These are phyloP conservation scores for Hydrotaea cyrtoneurina DNA, from an alignment of 2,888 invertebrate species.

Conservation along the genomic window DNA sequence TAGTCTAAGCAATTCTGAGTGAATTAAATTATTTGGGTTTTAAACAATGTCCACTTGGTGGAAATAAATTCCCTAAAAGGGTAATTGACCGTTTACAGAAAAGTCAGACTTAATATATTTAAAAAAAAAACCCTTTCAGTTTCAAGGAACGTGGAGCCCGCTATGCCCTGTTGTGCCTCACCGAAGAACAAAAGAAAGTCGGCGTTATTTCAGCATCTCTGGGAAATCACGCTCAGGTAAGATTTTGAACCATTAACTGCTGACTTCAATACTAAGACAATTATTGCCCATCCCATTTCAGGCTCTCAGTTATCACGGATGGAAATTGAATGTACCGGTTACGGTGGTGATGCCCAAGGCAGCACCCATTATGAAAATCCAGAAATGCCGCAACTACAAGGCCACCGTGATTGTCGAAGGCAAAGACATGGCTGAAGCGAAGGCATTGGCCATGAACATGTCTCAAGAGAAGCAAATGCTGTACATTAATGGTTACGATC, in stretches of 20 bases:
- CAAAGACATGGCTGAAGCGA: slow-evolving; percentile 91
- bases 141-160: slow-evolving; percentile 97
- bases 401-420: slow-evolving; percentile 90
- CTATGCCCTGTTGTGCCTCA: slow-evolving; percentile 89
- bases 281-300: slow-evolving; percentile 41
- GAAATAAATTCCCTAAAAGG: too few species aligned
- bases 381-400: slow-evolving; percentile 91
- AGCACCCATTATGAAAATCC: slow-evolving; percentile 97
- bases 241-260: not conserved
- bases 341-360: slow-evolving; percentile 97
- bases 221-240: slow-evolving; percentile 93
- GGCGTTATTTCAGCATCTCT: slow-evolving; percentile 97
- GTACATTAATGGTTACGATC: slow-evolving; percentile 97
- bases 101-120: too few species aligned
- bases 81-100: too few species aligned
- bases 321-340: slow-evolving; percentile 85
- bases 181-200: slow-evolving; percentile 85
- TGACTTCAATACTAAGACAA: not conserved
- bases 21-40: too few species aligned
- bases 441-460: slow-evolving; percentile 88
- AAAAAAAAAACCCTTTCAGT: slow-evolving; percentile 80
- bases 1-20: too few species aligned
- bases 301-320: slow-evolving; percentile 89
- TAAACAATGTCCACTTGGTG: too few species aligned
- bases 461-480: slow-evolving; percentile 86